These are phyloP conservation scores for Microchrysa polita DNA, from an alignment of 2,888 invertebrate genomes.

Conservation along the genomic window DNA sequence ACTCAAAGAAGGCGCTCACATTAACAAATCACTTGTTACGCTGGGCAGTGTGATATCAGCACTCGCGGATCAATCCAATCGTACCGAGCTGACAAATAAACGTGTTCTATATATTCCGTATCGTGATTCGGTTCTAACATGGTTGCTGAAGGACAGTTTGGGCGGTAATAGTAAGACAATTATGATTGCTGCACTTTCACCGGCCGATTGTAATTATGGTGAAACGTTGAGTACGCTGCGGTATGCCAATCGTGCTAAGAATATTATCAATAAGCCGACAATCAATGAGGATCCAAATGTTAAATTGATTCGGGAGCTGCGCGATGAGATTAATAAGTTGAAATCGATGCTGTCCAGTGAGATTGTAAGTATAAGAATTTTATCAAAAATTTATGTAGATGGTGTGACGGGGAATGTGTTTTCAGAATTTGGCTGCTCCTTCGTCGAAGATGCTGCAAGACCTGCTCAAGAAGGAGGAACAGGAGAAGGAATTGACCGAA, in stretches of 20 bases:
- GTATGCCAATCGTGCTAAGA: slow-evolving; percentile 90
- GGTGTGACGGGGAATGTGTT: slow-evolving; percentile 26
- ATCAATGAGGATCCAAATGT: slow-evolving; percentile 92
- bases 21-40: slow-evolving; percentile 89
- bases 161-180: slow-evolving; percentile 92
- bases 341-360: slow-evolving; percentile 78
- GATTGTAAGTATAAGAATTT: slow-evolving; percentile 65
- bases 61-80: slow-evolving; percentile 73
- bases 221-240: slow-evolving; percentile 87
- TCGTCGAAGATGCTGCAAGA: slow-evolving; percentile 79
- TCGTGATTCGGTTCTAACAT: slow-evolving; percentile 87
- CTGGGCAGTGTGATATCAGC: slow-evolving; percentile 89
- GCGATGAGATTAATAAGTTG: slow-evolving; percentile 85
- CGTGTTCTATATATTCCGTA: slow-evolving; percentile 82
- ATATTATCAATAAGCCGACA: slow-evolving; percentile 90
- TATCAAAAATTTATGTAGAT: too few relatives aligned
- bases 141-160: slow-evolving; percentile 87
- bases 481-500: slow-evolving; percentile 88
- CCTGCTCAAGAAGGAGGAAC: slow-evolving; percentile 89
- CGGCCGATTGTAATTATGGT: slow-evolving; percentile 86
- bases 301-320: slow-evolving; percentile 83
- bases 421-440: slow-evolving; percentile 68
- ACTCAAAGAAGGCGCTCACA: slow-evolving; percentile 89
- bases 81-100: slow-evolving; percentile 66
- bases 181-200: slow-evolving; percentile 86